Evolutionary conservation across 92 coral and sea anemone species (phyloP).

Genomic region (Porites rus): DNA sequence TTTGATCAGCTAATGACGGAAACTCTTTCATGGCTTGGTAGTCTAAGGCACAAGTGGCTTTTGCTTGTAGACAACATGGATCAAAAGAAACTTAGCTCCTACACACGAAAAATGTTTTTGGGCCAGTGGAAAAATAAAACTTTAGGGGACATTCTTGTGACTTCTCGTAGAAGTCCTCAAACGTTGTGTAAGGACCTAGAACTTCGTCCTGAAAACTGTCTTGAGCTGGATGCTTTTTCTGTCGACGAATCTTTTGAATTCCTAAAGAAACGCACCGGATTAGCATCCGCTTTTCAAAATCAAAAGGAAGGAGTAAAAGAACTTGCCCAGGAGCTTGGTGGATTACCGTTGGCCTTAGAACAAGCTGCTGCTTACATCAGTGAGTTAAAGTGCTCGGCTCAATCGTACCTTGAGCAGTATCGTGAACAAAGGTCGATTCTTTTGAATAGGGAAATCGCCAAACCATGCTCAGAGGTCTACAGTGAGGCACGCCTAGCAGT

Average conservation of each 20-base stretch:
- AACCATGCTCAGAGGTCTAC: conserved; percentile 30
- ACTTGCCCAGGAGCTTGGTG: conserved; percentile 57
- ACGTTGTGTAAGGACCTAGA: conserved; percentile 51
- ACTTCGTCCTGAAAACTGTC: conserved; percentile 42
- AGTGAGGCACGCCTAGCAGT: conserved; percentile 56
- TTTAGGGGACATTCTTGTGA: conserved; percentile 69
- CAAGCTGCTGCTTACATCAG: conserved; percentile 68
- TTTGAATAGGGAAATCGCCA: conserved; percentile 41
- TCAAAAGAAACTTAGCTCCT: conserved; percentile 51
- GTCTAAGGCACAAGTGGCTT: conserved; percentile 52
- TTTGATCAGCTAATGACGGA: conserved; percentile 46
- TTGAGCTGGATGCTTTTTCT: conserved; percentile 32
- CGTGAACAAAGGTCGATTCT: conserved; percentile 25
- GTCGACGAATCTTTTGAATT: neutral
- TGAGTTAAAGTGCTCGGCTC: conserved; percentile 12
- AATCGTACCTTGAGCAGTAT: conserved; percentile 41
- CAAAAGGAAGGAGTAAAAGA: neutral
- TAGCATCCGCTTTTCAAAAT: neutral
- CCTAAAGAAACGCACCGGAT: neutral
- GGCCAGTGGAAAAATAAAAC: conserved; percentile 75
- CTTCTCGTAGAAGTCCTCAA: conserved; percentile 68
- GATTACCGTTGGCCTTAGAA: conserved; percentile 65
- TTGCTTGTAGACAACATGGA: conserved; percentile 70
- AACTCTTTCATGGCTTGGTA: conserved; percentile 60
- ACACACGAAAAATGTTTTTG: conserved; percentile 45